Base-by-base conservation (phyloP, 1,140 invertebrate genomes). In the Drosophila ogumai region DNA sequence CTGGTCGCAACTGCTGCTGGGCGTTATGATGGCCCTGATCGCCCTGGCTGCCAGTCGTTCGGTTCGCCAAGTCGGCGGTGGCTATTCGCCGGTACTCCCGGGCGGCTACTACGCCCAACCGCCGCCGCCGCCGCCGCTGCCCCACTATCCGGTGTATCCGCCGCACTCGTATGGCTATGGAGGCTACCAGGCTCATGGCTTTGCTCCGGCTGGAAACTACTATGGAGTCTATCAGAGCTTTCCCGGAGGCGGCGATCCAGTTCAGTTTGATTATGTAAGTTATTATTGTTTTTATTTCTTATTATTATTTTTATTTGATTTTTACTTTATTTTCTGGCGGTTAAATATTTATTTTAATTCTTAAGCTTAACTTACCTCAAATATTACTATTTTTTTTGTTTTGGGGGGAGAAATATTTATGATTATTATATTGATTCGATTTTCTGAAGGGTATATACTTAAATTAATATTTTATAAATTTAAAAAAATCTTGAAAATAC, bases 201-300 rank as follows among this genome's bases (percentile, higher is more conserved):
- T 69, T 31, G 72, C 49, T 41, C 77, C 88, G 25, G 66, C 79
- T 9, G 90, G 92, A 46, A 88, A 67, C 28, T 71, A 75, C 22
- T 80, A 78, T 22, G 80, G 85, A 17, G 58, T 88, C 13, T 91
- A 82, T 31, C 65, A 77, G 15, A 63, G 75, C 1, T 78, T 93
- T 25, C 92, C 92, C 10, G 93, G 93, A 17, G 92, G 92, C n/a
- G 93, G 93, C 12, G 56, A 75, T 13, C 88, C 91, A 2, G 77
- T 93, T 0, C 75, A 90, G 10, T 75, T 91, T 7, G 87, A 92
- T 44, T 86, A 91, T 69, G 91, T 91, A 67, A 64, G 90, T 87
- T 6, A 28, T 8, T 32, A 17, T 32, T 17, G 2, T 31, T 50
- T 6, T 31, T 28, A 57, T 34, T 17, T 6, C 0, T 6, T 8